Evolutionary conservation across 2,797 vertebrate species (phyloP), one percentile per base, ranked within the genome.

Genomic region (Bryconaethiops microstoma): DNA sequence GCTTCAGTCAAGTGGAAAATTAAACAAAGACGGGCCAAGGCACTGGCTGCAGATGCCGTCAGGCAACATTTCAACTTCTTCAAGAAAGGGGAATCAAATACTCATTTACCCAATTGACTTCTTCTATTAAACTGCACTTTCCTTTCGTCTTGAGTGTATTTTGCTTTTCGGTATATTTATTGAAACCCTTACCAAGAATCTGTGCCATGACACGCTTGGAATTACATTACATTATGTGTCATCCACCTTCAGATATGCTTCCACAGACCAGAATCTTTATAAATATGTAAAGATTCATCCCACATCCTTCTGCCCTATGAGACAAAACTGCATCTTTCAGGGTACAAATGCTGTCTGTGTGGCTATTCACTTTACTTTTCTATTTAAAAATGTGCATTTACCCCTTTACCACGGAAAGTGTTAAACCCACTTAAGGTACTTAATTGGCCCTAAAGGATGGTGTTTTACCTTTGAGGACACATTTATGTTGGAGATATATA

Each of bases 1-100:
- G 78, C 72, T 84, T 79, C 79, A 87, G 80, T 82, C 84, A 84
- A 83, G 86, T 90, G 86, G 86, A 88, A 88, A 88, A 88, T 90
- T 88, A 88, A 87, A 88, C 87, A 87, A 88, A 88, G 77, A 83
- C 65, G 50, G 70, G 77, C 54, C 40, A 45, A 35, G 45, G 45
- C 69, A 68, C 70, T 59, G 68, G 74, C 70, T 82, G 75, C 71
- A 73, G 82, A 81, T 77, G 71, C 63, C 10, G 50, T 72, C 82
- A 40, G 83, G 59, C 72, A 81, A 74, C 55, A 75, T 79, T 83
- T 79, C 35, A 14, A 45, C 80, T 79, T 77, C 67, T 48, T 67
- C n/a, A 16, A 52, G 74, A 79, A 75, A 35, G 29, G 17, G 19
- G 73, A 83, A 74, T 86, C 63, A 79, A 72, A 87, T 79, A 76